Evolutionary conservation across 1,140 invertebrate species (phyloP).

Genomic region (Drosophila quadrilineata): DNA sequence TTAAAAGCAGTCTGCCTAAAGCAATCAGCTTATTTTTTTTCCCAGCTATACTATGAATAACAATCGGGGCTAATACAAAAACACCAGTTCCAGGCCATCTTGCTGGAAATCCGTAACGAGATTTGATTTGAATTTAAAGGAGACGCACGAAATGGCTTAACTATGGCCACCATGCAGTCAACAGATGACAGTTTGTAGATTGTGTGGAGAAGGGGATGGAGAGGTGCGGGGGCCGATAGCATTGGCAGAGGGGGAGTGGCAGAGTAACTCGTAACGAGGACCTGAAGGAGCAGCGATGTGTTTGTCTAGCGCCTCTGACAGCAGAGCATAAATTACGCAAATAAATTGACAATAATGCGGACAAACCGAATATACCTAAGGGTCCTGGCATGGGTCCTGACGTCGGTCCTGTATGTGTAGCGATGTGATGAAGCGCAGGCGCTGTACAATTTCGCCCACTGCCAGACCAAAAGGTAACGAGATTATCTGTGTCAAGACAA

Average conservation of each 20-base stretch:
- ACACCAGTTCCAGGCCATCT: slow-evolving; percentile 1
- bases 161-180: slow-evolving; percentile 50
- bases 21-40: background rate
- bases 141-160: slow-evolving; percentile 59
- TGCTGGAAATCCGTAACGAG: slow-evolving; percentile 69
- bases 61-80: slow-evolving; percentile 33
- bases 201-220: background rate
- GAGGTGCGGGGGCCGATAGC: no score
- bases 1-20: background rate
- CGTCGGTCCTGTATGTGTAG: no score
- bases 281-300: slow-evolving; percentile 15
- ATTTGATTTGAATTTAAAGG: slow-evolving; percentile 80
- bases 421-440: slow-evolving; percentile 11
- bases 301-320: slow-evolving; percentile 41
- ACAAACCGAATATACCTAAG: slow-evolving; percentile 30
- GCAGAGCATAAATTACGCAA: slow-evolving; percentile 77
- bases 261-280: background rate
- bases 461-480: slow-evolving; percentile 66
- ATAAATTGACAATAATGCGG: slow-evolving; percentile 72
- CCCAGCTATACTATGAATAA: slow-evolving; percentile 39
- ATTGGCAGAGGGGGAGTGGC: background rate
- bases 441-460: background rate
- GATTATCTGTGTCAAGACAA: slow-evolving; percentile 81
- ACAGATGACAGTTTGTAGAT: slow-evolving; percentile 38
- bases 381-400: background rate